Evolutionary conservation across 2,888 invertebrate species (phyloP).

Genomic region (Schizotus pectinicornis): DNA sequence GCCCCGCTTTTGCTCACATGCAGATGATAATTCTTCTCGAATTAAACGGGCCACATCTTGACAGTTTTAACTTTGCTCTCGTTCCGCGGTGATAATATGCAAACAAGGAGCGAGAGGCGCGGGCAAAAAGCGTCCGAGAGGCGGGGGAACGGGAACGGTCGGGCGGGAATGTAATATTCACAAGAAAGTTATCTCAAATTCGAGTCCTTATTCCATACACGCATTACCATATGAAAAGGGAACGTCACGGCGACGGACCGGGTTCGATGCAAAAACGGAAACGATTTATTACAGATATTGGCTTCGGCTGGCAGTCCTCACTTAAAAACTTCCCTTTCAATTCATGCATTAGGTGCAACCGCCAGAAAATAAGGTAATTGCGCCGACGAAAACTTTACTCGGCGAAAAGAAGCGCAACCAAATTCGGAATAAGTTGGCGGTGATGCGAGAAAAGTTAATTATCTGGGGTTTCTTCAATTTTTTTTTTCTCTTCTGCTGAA

Average conservation of each 20-base stretch:
- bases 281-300: conserved; percentile 4
- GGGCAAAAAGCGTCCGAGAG: neutral
- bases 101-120: conserved; percentile 18
- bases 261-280: neutral
- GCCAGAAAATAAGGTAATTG: neutral
- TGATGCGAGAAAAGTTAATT: no score
- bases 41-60: neutral
- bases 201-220: conserved; percentile 3
- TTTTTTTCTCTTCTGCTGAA: no score
- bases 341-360: neutral
- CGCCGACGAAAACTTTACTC: neutral
- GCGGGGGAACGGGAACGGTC: neutral
- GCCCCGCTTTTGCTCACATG: no score
- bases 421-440: no score
- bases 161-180: conserved; percentile 8
- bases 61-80: neutral
- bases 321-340: neutral
- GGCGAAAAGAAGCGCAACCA: no score
- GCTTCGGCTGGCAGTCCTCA: neutral
- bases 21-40: no score
- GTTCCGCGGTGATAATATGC: conserved; percentile 19
- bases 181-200: conserved; percentile 11
- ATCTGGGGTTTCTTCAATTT: no score
- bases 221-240: conserved; percentile 6
- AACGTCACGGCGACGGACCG: conserved; percentile 2